Evolutionary conservation across 1,140 invertebrate genomes (phyloP).

Genomic region (Platorchestia sp.): DNA sequence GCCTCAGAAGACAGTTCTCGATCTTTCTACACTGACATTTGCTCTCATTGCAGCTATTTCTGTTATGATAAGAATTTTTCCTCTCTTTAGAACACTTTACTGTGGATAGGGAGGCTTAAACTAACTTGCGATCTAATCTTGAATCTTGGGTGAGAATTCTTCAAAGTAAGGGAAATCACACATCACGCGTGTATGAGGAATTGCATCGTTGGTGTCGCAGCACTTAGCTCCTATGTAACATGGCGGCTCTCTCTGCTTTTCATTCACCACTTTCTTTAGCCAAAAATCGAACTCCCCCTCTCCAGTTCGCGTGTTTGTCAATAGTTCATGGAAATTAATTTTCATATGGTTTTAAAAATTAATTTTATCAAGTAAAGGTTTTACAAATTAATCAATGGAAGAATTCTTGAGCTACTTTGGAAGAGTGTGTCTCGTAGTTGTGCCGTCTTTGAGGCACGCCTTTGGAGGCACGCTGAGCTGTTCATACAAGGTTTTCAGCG

Average conservation of each 20-base stretch:
- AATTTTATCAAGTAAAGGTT: not conserved
- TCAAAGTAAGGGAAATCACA: too few relatives aligned
- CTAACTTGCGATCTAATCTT: too few relatives aligned
- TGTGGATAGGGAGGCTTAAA: too few relatives aligned
- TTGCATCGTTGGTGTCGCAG: not conserved
- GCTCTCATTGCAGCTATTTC: too few relatives aligned
- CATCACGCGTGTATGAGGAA: not conserved
- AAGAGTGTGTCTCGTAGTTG: not conserved
- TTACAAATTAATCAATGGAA: not conserved
- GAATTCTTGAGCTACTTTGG: not conserved
- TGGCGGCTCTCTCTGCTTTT: not conserved
- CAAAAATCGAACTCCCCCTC: not conserved
- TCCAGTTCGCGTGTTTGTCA: not conserved
- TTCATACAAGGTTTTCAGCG: not conserved
- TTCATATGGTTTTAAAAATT: not conserved
- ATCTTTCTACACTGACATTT: too few relatives aligned
- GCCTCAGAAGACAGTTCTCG: too few relatives aligned
- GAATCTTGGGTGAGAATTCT: too few relatives aligned
- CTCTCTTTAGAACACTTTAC: too few relatives aligned
- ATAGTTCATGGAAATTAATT: not conserved
- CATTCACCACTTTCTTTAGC: not conserved
- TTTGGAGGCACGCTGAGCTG: not conserved
- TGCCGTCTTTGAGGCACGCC: not conserved
- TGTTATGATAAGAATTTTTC: too few relatives aligned
- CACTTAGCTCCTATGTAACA: too few relatives aligned